Conservation (phyloP, 2,888 invertebrate species). For the Byasa hedistus region DNA sequence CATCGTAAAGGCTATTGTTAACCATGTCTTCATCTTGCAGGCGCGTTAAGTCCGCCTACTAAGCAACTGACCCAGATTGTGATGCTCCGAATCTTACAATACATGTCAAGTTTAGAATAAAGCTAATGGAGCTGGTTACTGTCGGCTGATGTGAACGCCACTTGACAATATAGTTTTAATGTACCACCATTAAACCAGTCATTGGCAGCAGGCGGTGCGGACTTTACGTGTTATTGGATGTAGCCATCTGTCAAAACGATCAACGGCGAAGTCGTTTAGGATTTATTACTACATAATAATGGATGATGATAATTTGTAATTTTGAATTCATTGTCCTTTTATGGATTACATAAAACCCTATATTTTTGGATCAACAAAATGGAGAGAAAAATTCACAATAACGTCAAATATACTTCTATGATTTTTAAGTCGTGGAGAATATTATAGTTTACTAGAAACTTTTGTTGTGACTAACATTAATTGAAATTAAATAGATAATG, state of each 20-base stretch:
- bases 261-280: conserved; percentile 20
- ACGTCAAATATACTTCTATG: too few species aligned
- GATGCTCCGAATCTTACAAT: conserved; percentile 65
- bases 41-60: conserved; percentile 55
- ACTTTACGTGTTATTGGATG: conserved; percentile 30
- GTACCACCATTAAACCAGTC: conserved; percentile 30
- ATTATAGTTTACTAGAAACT: too few species aligned
- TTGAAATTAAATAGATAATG: too few species aligned
- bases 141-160: conserved; percentile 13
- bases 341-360: background rate
- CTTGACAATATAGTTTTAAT: conserved; percentile 30
- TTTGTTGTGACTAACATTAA: too few species aligned
- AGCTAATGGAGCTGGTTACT: conserved; percentile 29
- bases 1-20: conserved; percentile 40
- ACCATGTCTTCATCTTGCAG: conserved; percentile 38
- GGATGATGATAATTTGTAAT: conserved; percentile 18
- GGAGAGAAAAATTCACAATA: background rate
- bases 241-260: conserved; percentile 25
- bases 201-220: conserved; percentile 32
- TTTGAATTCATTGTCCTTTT: conserved; percentile 18
- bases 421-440: too few species aligned
- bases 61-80: conserved; percentile 72
- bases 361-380: background rate
- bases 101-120: conserved; percentile 60
- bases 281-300: conserved; percentile 27